phyloP scores from a whole-genome alignment of 2,797 vertebrate species.

The Setipinna tenuifilis region DNA sequence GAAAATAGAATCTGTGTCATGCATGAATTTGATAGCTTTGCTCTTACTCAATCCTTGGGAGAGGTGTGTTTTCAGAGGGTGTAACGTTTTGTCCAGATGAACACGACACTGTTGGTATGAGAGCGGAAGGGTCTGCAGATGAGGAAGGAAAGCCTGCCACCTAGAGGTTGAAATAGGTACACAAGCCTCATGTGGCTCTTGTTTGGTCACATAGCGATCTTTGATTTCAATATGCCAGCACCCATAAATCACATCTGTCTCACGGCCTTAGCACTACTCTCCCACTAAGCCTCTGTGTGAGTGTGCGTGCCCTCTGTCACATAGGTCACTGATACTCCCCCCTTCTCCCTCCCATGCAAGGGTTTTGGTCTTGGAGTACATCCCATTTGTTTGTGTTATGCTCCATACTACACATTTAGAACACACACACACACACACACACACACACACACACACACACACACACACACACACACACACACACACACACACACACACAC shows the following conservation, averaged over 20 bases:
- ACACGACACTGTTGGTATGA: background rate
- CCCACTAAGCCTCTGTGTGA: constrained; percentile 7
- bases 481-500: too few relatives aligned
- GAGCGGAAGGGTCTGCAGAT: background rate
- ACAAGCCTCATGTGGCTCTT: background rate
- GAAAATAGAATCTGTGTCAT: constrained; percentile 15
- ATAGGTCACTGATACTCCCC: background rate
- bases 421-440: background rate
- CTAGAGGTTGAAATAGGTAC: constrained; percentile 35
- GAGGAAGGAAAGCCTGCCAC: constrained; percentile 36
- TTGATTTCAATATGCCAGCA: background rate
- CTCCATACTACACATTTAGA: background rate
- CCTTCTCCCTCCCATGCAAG: background rate
- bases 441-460: constrained; percentile 8
- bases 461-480: background rate
- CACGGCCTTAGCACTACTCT: constrained; percentile 23
- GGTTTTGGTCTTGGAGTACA: background rate
- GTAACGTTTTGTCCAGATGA: constrained; percentile 10
- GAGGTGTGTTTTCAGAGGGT: constrained; percentile 13
- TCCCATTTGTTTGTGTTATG: background rate
- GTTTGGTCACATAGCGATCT: background rate
- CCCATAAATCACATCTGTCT: constrained; percentile 24
- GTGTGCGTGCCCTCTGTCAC: background rate
- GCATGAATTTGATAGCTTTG: constrained; percentile 3
- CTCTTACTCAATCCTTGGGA: constrained; percentile 13